Evolutionary conservation across 2,113 vertebrate species (phyloP), one percentile per base, ranked within the genome.

Genomic region (Corythoichthys intestinalis): DNA sequence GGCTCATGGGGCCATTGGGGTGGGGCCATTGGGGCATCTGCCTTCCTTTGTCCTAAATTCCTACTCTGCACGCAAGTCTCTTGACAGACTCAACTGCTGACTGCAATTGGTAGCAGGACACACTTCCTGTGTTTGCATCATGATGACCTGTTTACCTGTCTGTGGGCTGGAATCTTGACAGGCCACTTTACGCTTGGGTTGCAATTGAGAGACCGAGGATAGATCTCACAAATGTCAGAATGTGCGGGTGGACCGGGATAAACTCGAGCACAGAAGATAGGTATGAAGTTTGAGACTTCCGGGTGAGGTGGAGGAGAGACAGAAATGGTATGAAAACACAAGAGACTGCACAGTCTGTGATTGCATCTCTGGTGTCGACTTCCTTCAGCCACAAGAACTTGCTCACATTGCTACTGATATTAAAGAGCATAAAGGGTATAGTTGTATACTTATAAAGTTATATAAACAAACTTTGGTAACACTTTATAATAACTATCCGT

Each of bases 311-410:
- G 63, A 61, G 65, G 75, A 69, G 50, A 56, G 48, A 80, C 69
- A 73, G n/a, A 61, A 75, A 70, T 78, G 83, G 83, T 70, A 82
- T 81, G 78, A 86, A 86, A 88, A 83, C 78, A 86, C 20, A n/a
- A 73, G 74, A 63, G 15, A 66, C 56, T 13, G 60, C 9, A 15
- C 44, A 15, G 63, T n/a, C 52, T 35, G 66, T 0, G 92, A 93
- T 93, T 91, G 73, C 83, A 93, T 93, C 91, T 86, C 78, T 72
- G 70, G 71, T 82, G 71, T 67, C 74, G 35, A 80, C 86, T 89
- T 88, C 86, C 85, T 82, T 86, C 84, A 74, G 75, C 83, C 81
- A 72, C 81, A 84, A 86, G 89, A 89, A 90, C 90, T 89, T 91
- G 85, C 83, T 89, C 63, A 68, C 82, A 88, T 91, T 89, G 86